Base-by-base conservation (phyloP, 2,113 vertebrate species). In the Peromyscus leucopus region DNA sequence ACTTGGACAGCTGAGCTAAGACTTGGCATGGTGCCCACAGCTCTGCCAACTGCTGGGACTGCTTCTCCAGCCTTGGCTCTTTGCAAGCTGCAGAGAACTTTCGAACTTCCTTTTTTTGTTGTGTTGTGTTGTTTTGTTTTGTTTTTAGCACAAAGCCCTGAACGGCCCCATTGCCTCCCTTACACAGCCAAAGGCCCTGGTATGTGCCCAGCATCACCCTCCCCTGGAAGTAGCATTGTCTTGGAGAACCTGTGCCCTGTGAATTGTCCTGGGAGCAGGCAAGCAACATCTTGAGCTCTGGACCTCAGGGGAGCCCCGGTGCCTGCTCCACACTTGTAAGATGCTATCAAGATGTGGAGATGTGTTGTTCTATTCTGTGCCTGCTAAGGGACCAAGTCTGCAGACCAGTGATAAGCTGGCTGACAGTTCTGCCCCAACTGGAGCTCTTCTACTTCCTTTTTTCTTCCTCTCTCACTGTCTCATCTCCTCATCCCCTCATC, bases 31-130 rank as follows among this genome's bases (percentile, higher is more conserved):
- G 33, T 1, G 0, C 67, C 83, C 69, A 19, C 63, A 24, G 67
- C 39, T 51, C 11, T 87, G 75, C 89, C 76, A 95, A 28, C 82
- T 57, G 0, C 72, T 36, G 12, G n/a, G 57, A 74, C 95, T 19
- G 1, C 91, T 97, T 96, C 90, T 95, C 85, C 75, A 88, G 71
- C 85, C 94, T 91, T 46, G 89, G 22, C 39, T 22, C 51, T 88
- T 74, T 72, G 71, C 86, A 84, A 39, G 42, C 84, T 90, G 76
- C 79, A 88, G 71, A 95, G 83, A 98, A 98, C 91, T 96, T 94
- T 0, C 65, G 59, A 65, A 69, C 91, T 96, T 98, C 98, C 97
- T 26, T 48, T 88, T 55, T 93, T 51, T 48, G 75, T 65, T 63
- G 57, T 24, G 8, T 65, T 65, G 63, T 69, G 39, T 39, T n/a